Evolutionary conservation across 2,888 invertebrate species (phyloP), one percentile per base, ranked within the genome.

Genomic region (Cecidostiba fungosa): DNA sequence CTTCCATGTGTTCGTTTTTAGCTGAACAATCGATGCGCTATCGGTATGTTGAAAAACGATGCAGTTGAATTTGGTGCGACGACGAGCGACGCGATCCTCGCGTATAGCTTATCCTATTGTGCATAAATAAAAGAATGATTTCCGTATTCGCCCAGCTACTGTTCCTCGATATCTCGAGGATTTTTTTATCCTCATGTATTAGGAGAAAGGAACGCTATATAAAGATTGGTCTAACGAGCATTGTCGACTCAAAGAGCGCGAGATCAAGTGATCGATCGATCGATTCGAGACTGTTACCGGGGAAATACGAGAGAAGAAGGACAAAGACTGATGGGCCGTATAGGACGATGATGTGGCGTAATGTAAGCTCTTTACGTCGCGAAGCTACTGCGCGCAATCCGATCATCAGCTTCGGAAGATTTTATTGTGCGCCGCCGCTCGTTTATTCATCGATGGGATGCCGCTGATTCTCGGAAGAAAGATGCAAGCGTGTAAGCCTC

Each of bases 201-300:
- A 32, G 12, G 12, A 43, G 43, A 66, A 66, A 66, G 26, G 29
- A 29, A 14, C 14, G 26, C 10, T 66, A 66, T 29, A 14, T 12
- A 23, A 23, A 16, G 74, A 76, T 85, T 54, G 47, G 16, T 78
- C 77, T 86, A 86, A 84, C 81, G 84, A 86, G 82, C 86, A 50
- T 72, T 50, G 74, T 69, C 39, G 50, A 54, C 73, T 82, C 16
- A 74, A 66, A 69, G 77, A 16, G 36, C 16, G 70, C 69, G 66
- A 62, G 82, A 81, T 78, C 78, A 74, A 74, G 82, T 73, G 85
- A 86, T 84, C 84, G 80, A 86, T 84, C 78, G 84, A 84, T 83
- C 77, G 83, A 83, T 82, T 82, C 66, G 26, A 50, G 77, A 47
- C 77, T 36, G 82, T 80, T 76, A 50, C 32, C 78, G 50, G 59